Conservation (phyloP, 2,113 vertebrate species). For the Melanocharis versteri region DNA sequence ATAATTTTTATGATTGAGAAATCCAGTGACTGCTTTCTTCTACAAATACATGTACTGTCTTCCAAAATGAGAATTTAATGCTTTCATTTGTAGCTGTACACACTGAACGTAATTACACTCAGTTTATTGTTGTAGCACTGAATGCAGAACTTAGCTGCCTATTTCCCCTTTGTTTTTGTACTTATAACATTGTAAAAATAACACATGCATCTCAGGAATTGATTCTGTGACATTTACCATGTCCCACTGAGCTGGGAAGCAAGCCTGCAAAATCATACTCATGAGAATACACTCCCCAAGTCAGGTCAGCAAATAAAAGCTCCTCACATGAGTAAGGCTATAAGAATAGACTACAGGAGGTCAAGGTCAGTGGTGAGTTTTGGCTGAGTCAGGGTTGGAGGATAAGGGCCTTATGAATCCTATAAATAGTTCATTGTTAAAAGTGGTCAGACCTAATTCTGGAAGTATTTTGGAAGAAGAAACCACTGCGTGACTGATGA, state of each 20-base stretch:
- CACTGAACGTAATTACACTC: not conserved
- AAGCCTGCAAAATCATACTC: not conserved
- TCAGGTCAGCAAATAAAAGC: not conserved
- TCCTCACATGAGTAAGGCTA: conserved; percentile 21
- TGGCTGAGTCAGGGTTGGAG: conserved; percentile 57
- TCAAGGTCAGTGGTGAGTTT: conserved; percentile 53
- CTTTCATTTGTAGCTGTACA: not conserved
- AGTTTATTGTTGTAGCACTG: not conserved
- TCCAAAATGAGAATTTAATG: not conserved
- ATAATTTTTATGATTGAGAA: not conserved
- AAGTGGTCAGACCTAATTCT: conserved; percentile 43
- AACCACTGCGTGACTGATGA: not conserved
- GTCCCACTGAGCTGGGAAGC: not conserved
- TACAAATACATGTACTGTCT: not conserved
- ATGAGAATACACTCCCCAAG: not conserved
- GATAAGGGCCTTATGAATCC: conserved; percentile 44
- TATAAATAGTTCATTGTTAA: conserved; percentile 62
- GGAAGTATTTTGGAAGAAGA: conserved; percentile 48
- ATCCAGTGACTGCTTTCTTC: not conserved
- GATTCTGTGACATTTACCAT: conserved; percentile 26
- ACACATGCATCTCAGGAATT: not conserved
- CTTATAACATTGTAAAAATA: not conserved
- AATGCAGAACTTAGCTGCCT: not conserved
- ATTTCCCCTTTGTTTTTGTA: not conserved
- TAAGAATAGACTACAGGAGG: conserved; percentile 41